Evolutionary conservation across 2,888 invertebrate genomes (phyloP).

Genomic region (Pogonocherus hispidulus): DNA sequence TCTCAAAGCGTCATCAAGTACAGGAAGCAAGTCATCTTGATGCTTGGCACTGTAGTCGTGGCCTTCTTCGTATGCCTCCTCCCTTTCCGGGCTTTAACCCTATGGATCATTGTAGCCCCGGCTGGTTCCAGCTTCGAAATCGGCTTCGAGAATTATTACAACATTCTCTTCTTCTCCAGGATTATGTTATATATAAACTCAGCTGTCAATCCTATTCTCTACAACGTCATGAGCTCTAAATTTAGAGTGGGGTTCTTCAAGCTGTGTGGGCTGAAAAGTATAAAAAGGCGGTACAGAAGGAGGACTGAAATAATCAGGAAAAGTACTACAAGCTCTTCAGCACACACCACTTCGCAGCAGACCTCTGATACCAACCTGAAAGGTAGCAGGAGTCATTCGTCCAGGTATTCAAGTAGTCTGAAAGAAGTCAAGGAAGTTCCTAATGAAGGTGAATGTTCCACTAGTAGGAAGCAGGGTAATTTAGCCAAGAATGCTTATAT

Average conservation of each 20-base stretch:
- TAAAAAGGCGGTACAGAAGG: slow-evolving; percentile 64
- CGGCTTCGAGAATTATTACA: slow-evolving; percentile 86
- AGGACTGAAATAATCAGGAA: slow-evolving; percentile 73
- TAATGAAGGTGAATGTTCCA: slow-evolving; percentile 47
- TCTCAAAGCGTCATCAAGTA: slow-evolving; percentile 77
- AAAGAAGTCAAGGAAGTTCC: slow-evolving; percentile 60
- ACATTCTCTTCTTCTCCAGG: slow-evolving; percentile 86
- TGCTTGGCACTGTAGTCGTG: slow-evolving; percentile 90
- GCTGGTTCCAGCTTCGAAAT: slow-evolving; percentile 72
- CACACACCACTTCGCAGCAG: slow-evolving; percentile 75
- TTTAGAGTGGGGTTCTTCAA: slow-evolving; percentile 87
- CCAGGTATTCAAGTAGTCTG: slow-evolving; percentile 57
- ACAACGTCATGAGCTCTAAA: slow-evolving; percentile 93
- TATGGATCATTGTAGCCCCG: slow-evolving; percentile 88
- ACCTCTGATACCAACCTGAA: slow-evolving; percentile 76
- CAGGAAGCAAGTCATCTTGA: slow-evolving; percentile 86
- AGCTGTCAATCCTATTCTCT: slow-evolving; percentile 91
- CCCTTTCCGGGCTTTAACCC: slow-evolving; percentile 88
- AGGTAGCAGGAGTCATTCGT: slow-evolving; percentile 69
- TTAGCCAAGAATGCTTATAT: slow-evolving; percentile 60
- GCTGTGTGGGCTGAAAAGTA: slow-evolving; percentile 70
- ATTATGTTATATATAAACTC: slow-evolving; percentile 92
- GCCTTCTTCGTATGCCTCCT: slow-evolving; percentile 92
- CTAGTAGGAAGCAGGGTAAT: slow-evolving; percentile 34
- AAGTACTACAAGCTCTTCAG: slow-evolving; percentile 73